These are phyloP conservation scores for Drosophila sp. DNA, from an alignment of 1,140 invertebrate genomes.

Conservation along the genomic window DNA sequence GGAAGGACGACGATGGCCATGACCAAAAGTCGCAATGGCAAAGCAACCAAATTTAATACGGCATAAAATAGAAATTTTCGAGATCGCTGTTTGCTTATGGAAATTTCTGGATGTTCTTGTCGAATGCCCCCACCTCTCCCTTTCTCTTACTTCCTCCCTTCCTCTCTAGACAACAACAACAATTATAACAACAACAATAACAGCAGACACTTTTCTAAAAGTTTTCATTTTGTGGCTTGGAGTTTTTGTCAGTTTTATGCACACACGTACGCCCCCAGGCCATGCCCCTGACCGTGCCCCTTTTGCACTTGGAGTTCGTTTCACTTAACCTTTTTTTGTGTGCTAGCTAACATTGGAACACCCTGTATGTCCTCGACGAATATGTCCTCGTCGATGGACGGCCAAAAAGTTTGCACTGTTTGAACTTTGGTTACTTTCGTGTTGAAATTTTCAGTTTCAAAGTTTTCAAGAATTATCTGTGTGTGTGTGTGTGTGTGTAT, in stretches of 20 bases:
- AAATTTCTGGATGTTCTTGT: conserved; percentile 49
- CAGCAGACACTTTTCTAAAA: conserved; percentile 44
- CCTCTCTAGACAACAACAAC: background rate
- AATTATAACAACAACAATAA: conserved; percentile 4
- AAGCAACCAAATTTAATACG: conserved; percentile 60
- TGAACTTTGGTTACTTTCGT: conserved; percentile 68
- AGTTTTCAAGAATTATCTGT: conserved; percentile 52
- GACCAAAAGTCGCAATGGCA: conserved; percentile 37
- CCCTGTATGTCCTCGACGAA: conserved; percentile 42
- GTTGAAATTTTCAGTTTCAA: conserved; percentile 59
- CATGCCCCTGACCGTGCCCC: conserved; percentile 54
- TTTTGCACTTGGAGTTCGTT: conserved; percentile 66
- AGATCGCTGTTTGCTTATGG: conserved; percentile 72
- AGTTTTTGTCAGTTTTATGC: conserved; percentile 54
- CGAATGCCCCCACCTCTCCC: background rate
- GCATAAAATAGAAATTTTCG: conserved; percentile 61
- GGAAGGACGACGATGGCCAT: conserved; percentile 25
- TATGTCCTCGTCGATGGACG: conserved; percentile 54
- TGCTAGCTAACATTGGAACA: conserved; percentile 10
- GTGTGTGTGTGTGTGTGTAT: background rate
- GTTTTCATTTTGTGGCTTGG: conserved; percentile 74
- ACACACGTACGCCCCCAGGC: conserved; percentile 40
- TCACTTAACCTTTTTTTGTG: conserved; percentile 67
- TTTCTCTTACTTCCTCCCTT: background rate
- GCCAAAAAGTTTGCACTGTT: conserved; percentile 64